These are phyloP conservation scores for Hesperia comma DNA, from an alignment of 2,888 invertebrate species.

Conservation along the genomic window DNA sequence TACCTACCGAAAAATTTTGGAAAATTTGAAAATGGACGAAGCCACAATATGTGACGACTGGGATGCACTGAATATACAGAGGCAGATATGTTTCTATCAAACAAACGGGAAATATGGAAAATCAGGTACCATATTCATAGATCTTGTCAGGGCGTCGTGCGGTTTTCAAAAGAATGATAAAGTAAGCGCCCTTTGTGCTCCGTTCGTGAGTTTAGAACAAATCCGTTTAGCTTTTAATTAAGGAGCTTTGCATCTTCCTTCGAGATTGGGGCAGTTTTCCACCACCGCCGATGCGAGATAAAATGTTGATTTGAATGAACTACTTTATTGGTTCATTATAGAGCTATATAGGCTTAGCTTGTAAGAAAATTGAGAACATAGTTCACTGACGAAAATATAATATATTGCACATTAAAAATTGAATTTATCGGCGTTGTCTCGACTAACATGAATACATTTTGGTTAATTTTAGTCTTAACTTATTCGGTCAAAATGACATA, in stretches of 20 bases:
- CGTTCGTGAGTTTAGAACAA: slow-evolving; percentile 37
- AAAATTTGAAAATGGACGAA: neutral
- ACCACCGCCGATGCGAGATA: neutral
- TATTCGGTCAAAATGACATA: too few relatives aligned
- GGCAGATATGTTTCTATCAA: slow-evolving; percentile 2
- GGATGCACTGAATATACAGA: neutral
- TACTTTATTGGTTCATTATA: neutral
- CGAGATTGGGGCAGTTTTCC: neutral
- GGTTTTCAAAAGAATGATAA: slow-evolving; percentile 38
- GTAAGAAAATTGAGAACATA: neutral
- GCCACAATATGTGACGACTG: neutral
- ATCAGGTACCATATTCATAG: slow-evolving; percentile 12
- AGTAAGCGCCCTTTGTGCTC: slow-evolving; percentile 34
- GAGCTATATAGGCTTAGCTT: neutral
- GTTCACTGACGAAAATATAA: too few relatives aligned
- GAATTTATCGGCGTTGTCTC: too few relatives aligned
- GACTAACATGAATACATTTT: too few relatives aligned
- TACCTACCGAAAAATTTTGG: too few relatives aligned
- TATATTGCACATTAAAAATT: too few relatives aligned
- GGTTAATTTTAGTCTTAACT: too few relatives aligned
- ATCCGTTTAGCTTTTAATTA: slow-evolving; percentile 40
- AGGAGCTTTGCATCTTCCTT: slow-evolving; percentile 17
- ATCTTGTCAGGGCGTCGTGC: slow-evolving; percentile 1
- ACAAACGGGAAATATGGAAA: slow-evolving; percentile 8
- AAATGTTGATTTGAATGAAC: neutral